Base-by-base conservation (phyloP, 2,113 vertebrate species). In the Leptocoma aspasia region DNA sequence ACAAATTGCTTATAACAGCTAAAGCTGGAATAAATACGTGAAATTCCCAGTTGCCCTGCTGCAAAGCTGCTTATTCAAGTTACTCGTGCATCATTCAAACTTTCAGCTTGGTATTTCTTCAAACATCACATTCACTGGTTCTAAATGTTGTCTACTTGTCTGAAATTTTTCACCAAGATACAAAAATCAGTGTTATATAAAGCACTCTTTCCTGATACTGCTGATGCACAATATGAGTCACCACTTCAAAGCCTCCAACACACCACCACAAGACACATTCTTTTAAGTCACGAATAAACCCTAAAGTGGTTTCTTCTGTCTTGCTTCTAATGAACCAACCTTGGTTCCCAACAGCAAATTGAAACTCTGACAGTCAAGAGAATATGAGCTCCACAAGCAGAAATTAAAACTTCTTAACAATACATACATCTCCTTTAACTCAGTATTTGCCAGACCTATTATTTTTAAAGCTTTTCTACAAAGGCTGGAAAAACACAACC, bases 181-280 rank as follows among this genome's bases (percentile, higher is more conserved):
- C 78, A 82, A 88, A 92, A 89, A 70, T 59, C 92, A 44, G 45
- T 54, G 85, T 95, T 96, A 97, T 15, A 94, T 96, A 96, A 97
- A 94, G 90, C 52, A n/a, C 68, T 93, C 59, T 60, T 90, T 86
- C 79, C 82, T 92, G 76, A 95, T 96, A 92, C 88, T 75, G 90
- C 92, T 96, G 94, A 96, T 95, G 90, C 90, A 93, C 63, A 92
- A 60, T 24, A 39, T 96, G 96, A 97, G 82, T 96, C 95, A 97
- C 75, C 82, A 81, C 82, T 97, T 96, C 93, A 96, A 92, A 96
- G 90, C 90, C 86, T 92, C 88, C 94, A 96, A 96, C 94, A 93
- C 80, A 83, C 60, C 61, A 86, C 82, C 88, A 97, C 53, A 90
- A 92, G 63, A 69, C 72, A 89, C 72, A 45, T 64, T 88, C 82